Percentiles rank a stretch among this genome's conserved stretches.
phyloP scores from a whole-genome alignment of 2,888 invertebrate species.

The Exocentrus adspersus region DNA sequence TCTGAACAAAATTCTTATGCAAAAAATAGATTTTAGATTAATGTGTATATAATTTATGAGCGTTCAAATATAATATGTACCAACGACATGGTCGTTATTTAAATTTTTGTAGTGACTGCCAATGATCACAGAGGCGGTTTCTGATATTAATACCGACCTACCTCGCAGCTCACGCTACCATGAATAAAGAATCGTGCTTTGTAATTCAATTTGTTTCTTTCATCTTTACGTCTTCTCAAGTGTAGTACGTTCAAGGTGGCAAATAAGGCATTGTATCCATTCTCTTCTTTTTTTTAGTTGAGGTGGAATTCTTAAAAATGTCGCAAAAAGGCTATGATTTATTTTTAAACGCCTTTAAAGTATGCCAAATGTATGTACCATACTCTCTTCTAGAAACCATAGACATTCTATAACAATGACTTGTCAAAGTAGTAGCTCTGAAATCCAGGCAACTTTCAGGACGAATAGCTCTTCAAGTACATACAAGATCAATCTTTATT shows the following conservation, averaged over 20 bases:
- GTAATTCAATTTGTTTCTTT: conserved; percentile 1
- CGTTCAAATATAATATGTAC: not conserved
- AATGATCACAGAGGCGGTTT: conserved; percentile 3
- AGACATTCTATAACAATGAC: too few relatives aligned
- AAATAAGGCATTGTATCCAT: not conserved
- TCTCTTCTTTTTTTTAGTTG: not conserved
- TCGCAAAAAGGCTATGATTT: too few relatives aligned
- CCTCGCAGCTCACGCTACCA: conserved; percentile 1
- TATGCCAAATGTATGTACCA: too few relatives aligned
- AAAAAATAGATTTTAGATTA: too few relatives aligned
- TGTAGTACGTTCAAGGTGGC: not conserved
- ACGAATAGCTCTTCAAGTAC: too few relatives aligned
- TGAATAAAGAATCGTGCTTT: not conserved
- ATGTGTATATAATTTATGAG: not conserved
- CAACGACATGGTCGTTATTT: not conserved
- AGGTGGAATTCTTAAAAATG: too few relatives aligned
- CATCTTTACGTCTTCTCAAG: not conserved
- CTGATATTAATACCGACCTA: conserved; percentile 2
- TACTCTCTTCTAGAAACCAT: too few relatives aligned
- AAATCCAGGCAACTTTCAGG: too few relatives aligned
- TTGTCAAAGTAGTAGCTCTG: too few relatives aligned
- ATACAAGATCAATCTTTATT: too few relatives aligned
- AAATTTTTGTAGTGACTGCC: conserved; percentile 2
- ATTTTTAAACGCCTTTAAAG: too few relatives aligned
- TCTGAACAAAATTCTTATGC: too few relatives aligned